Base-by-base conservation (phyloP, 2,797 vertebrate genomes). In the Sciurus vulgaris region DNA sequence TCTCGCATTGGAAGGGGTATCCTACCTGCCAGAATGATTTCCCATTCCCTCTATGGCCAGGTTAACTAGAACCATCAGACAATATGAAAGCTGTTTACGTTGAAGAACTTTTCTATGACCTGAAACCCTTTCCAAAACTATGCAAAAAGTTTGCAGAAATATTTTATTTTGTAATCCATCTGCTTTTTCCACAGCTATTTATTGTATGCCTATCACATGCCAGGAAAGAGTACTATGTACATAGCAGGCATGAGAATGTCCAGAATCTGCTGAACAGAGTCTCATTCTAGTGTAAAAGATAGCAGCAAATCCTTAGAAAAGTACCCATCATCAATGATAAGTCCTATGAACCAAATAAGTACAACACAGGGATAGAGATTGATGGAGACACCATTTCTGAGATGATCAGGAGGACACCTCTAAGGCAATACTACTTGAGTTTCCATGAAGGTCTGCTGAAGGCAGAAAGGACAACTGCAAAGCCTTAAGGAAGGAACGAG, bases 81-180 rank as follows among this genome's bases (percentile, higher is more conserved):
- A 54, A 88, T 65, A 87, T 86, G 41, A 93, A 96, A 72, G 47
- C 38, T 67, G 35, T 76, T 95, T 86, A 70, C 70, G 69, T 65
- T 35, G 44, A 81, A 7, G 6, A 85, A 47, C 67, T 89, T 82
- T 93, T 91, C 78, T 77, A 13, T 82, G 47, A 91, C 22, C 82
- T 86, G 41, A 95, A 94, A 38, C 2, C 22, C 63, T 86, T 91
- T 95, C 44, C 17, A 72, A 59, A 93, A 82, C 49, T 94, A 82
- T 82, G 18, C 56, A 54, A 73, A 77, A 92, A 86, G 6, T 93
- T 59, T 73, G 17, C 49, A 79, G 59, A 63, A 93, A 70, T 63
- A 84, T 76, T 85, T 79, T 88, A 77, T 88, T 84, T 95, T 63
- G n/a, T 86, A 85, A 78, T 41, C 13, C 41, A 72, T 33, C 47